Percentiles rank a stretch among this genome's conserved stretches.
These are phyloP conservation scores for Gobionotothen gibberifrons DNA, from an alignment of 2,797 vertebrate genomes.

Conservation along the genomic window DNA sequence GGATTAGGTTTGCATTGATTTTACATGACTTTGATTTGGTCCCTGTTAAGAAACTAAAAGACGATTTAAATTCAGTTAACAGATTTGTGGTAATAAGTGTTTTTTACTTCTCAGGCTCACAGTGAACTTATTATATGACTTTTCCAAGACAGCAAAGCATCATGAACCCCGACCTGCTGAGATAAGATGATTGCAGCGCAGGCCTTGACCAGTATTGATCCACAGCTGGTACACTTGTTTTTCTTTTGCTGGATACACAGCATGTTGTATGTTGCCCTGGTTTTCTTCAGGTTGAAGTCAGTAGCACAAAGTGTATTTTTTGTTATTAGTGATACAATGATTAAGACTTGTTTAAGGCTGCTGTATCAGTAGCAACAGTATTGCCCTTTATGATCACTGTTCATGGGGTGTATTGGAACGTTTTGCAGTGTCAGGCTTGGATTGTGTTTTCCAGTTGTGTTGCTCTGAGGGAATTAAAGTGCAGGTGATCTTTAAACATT, in stretches of 20 bases:
- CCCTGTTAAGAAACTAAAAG: background rate
- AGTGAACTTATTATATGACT: background rate
- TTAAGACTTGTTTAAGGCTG: background rate
- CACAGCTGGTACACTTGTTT: background rate
- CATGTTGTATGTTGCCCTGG: background rate
- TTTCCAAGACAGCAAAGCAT: constrained; percentile 9
- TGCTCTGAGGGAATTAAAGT: no score
- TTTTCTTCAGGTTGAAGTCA: background rate
- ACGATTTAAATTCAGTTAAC: background rate
- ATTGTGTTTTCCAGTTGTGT: no score
- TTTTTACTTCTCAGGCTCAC: background rate
- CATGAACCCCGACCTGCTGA: constrained; percentile 43
- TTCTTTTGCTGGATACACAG: background rate
- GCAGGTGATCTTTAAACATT: no score
- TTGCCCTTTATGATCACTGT: no score
- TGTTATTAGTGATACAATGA: background rate
- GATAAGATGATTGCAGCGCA: constrained; percentile 4
- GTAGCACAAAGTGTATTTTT: background rate
- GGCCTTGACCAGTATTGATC: constrained; percentile 15
- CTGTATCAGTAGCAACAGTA: no score
- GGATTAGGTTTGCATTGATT: background rate
- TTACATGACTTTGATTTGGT: background rate
- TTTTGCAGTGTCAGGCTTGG: no score
- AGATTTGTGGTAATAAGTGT: background rate
- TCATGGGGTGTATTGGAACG: no score